Conservation (phyloP, 2,113 vertebrate genomes). For the Apteryx mantelli region DNA sequence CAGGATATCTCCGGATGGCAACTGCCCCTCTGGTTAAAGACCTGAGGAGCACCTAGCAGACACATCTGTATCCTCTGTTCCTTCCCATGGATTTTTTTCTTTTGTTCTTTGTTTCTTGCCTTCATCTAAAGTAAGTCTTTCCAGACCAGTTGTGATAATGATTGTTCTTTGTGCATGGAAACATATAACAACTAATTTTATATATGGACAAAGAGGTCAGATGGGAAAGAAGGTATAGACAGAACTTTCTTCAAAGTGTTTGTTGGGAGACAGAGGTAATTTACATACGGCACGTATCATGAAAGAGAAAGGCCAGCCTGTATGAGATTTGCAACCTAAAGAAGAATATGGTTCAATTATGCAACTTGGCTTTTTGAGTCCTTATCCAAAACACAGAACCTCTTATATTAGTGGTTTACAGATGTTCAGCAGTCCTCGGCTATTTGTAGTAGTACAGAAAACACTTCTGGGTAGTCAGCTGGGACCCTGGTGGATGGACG, state of each 20-base stretch:
- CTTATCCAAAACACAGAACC: not conserved
- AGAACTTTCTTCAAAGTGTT: not conserved
- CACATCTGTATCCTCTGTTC: rapidly evolving
- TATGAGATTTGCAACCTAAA: not conserved
- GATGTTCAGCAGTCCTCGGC: not conserved
- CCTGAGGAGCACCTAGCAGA: too few species aligned
- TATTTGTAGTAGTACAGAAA: not conserved
- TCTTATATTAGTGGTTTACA: not conserved
- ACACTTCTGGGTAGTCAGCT: too few species aligned
- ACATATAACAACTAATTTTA: not conserved
- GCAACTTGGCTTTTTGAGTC: not conserved
- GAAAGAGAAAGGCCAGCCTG: not conserved
- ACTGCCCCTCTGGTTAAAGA: not conserved
- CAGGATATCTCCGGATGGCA: rapidly evolving
- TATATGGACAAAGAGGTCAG: not conserved
- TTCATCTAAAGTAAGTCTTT: not conserved
- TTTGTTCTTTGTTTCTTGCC: not conserved
- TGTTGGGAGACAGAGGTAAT: not conserved
- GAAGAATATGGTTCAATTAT: not conserved
- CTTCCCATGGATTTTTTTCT: not conserved
- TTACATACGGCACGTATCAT: not conserved
- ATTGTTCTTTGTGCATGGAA: not conserved
- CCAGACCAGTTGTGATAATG: not conserved
- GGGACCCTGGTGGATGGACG: rapidly evolving
- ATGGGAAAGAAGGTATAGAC: not conserved